Percentiles rank a stretch among this genome's conserved stretches.
Conservation (phyloP, 2,797 vertebrate genomes). For the Dallia pectoralis region DNA sequence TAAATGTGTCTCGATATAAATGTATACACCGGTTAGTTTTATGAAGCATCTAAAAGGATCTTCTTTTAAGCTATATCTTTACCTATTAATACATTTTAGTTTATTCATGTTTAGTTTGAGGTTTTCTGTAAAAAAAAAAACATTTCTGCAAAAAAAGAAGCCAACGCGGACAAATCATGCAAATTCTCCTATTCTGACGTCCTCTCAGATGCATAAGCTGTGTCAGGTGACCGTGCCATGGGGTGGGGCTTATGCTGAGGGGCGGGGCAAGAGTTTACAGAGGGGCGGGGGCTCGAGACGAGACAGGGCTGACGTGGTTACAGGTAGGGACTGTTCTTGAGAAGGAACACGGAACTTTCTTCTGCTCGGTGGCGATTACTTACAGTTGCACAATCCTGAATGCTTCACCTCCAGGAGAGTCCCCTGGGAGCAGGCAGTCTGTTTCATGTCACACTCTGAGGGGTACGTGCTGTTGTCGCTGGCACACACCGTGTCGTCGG, state of each 20-base stretch:
- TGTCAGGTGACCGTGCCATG: constrained; percentile 33
- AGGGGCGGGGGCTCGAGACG: constrained; percentile 31
- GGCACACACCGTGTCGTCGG: constrained; percentile 93
- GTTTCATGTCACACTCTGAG: constrained; percentile 96
- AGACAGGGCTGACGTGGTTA: constrained; percentile 8
- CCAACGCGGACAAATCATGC: constrained; percentile 73
- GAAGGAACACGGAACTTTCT: constrained; percentile 80
- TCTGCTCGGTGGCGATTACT: constrained; percentile 76
- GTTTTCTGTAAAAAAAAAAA: constrained; percentile 58
- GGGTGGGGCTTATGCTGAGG: background rate
- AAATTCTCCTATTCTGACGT: constrained; percentile 72
- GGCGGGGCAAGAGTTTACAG: constrained; percentile 47
- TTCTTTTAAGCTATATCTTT: constrained; percentile 35
- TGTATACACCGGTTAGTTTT: constrained; percentile 56
- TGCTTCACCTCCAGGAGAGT: constrained; percentile 96
- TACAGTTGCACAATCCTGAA: constrained; percentile 99
- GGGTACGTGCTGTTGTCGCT: constrained; percentile 97
- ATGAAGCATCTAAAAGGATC: constrained; percentile 42
- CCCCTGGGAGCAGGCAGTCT: constrained; percentile 91
- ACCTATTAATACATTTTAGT: constrained; percentile 27
- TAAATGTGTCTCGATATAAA: constrained; percentile 49
- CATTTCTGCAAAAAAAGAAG: constrained; percentile 52
- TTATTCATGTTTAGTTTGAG: constrained; percentile 40
- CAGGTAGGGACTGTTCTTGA: constrained; percentile 43
- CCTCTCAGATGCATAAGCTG: constrained; percentile 70